phyloP scores from a whole-genome alignment of 2,888 invertebrate species.

The Nephrotoma guestfalica region DNA sequence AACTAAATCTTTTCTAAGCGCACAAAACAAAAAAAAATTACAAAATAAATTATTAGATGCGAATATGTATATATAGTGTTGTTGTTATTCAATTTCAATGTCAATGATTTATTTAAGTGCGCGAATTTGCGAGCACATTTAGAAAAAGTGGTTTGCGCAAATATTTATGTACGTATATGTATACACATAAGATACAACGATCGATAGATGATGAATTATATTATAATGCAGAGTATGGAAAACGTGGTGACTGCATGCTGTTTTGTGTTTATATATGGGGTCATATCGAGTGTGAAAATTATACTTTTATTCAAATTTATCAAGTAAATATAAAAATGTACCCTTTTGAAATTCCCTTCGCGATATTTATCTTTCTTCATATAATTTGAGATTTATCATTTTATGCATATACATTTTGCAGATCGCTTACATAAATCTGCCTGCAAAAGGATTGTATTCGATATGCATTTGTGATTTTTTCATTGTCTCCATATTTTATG shows the following conservation, averaged over 20 bases:
- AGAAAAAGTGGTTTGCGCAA: no score
- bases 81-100: background rate
- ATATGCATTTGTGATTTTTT: background rate
- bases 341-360: no score
- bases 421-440: background rate
- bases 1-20: background rate
- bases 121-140: background rate
- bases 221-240: background rate
- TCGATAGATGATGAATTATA: background rate
- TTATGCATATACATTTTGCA: background rate
- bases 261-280: background rate
- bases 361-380: background rate
- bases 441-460: background rate
- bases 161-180: background rate
- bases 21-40: background rate
- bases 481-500: background rate
- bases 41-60: background rate
- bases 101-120: background rate
- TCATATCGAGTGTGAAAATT: background rate
- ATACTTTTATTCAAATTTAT: background rate
- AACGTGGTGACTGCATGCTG: background rate
- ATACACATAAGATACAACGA: background rate
- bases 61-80: background rate
- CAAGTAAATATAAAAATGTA: no score
- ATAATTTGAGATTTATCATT: background rate